Conservation (phyloP, 2,113 vertebrate species). For the Peromyscus leucopus region DNA sequence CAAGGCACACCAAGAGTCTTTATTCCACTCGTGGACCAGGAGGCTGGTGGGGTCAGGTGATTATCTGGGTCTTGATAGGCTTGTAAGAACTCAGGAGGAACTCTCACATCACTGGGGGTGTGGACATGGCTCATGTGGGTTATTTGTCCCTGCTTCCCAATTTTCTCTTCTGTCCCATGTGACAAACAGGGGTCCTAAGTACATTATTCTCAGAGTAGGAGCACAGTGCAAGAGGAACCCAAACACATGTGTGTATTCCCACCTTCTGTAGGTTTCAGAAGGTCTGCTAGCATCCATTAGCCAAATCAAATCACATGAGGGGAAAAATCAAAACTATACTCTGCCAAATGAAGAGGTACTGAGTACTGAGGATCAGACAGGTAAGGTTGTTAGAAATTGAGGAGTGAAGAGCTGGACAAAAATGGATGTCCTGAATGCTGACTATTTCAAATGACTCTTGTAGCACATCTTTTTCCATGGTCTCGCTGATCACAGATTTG, state of each 20-base stretch:
- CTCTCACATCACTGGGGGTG: not conserved
- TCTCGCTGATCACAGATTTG: not conserved
- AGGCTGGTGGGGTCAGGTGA: not conserved
- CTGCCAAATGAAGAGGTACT: not conserved
- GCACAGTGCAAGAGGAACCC: not conserved
- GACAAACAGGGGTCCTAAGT: not conserved
- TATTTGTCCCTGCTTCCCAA: not conserved
- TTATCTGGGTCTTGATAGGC: not conserved
- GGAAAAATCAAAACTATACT: not conserved
- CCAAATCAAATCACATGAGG: not conserved
- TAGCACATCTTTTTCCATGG: not conserved
- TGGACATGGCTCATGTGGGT: not conserved
- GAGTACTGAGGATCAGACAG: not conserved
- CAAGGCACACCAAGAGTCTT: not conserved
- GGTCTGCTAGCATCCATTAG: not conserved
- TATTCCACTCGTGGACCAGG: not conserved
- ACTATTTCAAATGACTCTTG: not conserved
- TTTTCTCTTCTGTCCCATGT: not conserved
- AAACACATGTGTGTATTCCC: not conserved
- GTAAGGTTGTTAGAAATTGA: not conserved
- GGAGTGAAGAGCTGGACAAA: not conserved
- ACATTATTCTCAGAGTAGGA: not conserved
- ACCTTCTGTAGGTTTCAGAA: not conserved
- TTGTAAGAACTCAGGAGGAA: too few relatives aligned
- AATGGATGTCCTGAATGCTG: not conserved